Evolutionary conservation across 2,797 vertebrate genomes (phyloP), one percentile per base, ranked within the genome.

Genomic region (Aselliscus stoliczkanus): DNA sequence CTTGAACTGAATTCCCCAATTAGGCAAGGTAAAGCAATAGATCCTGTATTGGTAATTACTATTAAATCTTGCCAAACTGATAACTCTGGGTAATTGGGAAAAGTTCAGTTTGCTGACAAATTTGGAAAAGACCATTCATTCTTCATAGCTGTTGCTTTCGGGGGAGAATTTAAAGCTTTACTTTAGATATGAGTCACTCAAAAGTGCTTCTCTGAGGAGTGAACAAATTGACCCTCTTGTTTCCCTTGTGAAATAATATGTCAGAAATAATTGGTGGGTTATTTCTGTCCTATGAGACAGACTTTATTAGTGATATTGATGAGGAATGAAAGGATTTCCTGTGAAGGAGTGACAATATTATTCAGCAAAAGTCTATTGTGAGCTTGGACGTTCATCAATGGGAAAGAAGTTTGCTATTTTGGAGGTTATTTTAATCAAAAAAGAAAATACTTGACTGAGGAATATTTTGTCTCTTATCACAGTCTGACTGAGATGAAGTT

Each of bases 1-100:
- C 47, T 94, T 93, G 76, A 79, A 93, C n/a, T 54, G 52, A 93
- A 88, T 60, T 62, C 92, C 10, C 52, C 70, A 95, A 88, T 97
- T 95, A 95, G 50, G 65, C n/a, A 88, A 92, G 54, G 23, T 81
- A 70, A 92, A 85, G 21, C 11, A 9, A 73, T 88, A 15, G 47
- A 94, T 93, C 58, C 52, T 81, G 4, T 79, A 76, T 92, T 96
- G 20, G 34, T 70, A 42, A 20, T 94, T 87, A 64, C 39, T 82
- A 50, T 96, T 88, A 88, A 84, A 75, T 87, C 37, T 60, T 85
- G 39, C 20, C 34, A 90, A 96, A 52, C 21, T 54, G 17, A 94
- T 92, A 88, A 70, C 17, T 52, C 29, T 64, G 18, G 11, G 37
- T 90, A 72, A 67, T 11, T 52, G 6, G 42, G 54, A 93, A 75